Evolutionary conservation across 2,888 invertebrate species (phyloP).

Genomic region (Spodoptera exigua): DNA sequence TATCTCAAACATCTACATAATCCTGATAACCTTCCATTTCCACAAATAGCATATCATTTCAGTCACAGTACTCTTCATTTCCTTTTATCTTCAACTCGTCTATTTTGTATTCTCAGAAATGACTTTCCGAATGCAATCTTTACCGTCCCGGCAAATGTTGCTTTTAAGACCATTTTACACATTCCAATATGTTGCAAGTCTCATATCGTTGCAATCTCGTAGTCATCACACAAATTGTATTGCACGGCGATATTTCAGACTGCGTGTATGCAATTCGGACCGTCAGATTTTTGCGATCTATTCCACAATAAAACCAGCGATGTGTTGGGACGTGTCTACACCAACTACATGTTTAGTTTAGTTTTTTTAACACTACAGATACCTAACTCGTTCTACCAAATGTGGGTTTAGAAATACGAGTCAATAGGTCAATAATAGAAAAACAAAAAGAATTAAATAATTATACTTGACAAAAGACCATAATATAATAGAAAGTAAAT

Average conservation of each 20-base stretch:
- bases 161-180: neutral
- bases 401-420: too few species aligned
- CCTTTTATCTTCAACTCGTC: neutral
- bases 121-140: too few species aligned
- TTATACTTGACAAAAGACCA: too few species aligned
- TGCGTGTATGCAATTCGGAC: constrained; percentile 32
- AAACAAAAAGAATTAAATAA: neutral
- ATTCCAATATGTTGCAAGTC: constrained; percentile 11
- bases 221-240: constrained; percentile 45
- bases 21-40: too few species aligned
- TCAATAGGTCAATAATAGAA: too few species aligned
- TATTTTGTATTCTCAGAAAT: too few species aligned
- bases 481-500: neutral
- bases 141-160: neutral
- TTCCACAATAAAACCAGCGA: constrained; percentile 30
- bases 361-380: too few species aligned
- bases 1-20: too few species aligned
- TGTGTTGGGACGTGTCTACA: constrained; percentile 12
- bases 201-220: constrained; percentile 22
- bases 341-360: constrained; percentile 5
- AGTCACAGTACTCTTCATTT: too few species aligned
- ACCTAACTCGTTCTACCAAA: too few species aligned
- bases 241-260: constrained; percentile 37
- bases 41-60: too few species aligned
- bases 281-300: constrained; percentile 44